Conservation (phyloP, 2,797 vertebrate species). For the Arnoldichthys spilopterus region DNA sequence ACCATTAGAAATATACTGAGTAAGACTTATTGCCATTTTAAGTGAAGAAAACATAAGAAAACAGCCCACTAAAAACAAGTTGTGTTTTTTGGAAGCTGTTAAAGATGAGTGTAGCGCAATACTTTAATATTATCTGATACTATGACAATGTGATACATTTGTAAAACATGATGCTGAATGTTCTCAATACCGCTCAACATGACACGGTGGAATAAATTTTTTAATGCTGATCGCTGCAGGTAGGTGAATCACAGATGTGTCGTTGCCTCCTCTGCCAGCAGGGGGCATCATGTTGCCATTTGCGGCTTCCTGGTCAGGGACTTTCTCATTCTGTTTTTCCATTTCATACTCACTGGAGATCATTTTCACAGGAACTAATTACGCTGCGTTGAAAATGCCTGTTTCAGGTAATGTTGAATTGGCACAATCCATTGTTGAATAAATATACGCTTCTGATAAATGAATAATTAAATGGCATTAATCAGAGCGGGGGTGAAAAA, state of each 20-base stretch:
- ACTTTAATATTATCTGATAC: not conserved
- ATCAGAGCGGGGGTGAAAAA: conserved; percentile 57
- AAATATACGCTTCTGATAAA: conserved; percentile 55
- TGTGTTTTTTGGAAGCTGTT: too few species aligned
- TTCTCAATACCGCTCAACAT: not conserved
- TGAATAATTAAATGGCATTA: conserved; percentile 65
- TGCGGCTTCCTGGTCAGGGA: conserved; percentile 6
- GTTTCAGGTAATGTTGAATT: conserved; percentile 45
- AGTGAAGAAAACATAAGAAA: too few species aligned
- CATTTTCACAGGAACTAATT: conserved; percentile 35
- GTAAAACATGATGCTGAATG: not conserved
- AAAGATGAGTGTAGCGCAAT: too few species aligned
- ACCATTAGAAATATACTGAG: not conserved
- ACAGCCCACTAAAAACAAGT: too few species aligned
- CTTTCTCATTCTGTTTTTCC: not conserved
- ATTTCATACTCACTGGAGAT: conserved; percentile 21
- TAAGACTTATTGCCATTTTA: too few species aligned
- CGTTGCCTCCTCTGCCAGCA: conserved; percentile 45
- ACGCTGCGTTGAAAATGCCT: conserved; percentile 41
- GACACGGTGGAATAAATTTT: too few species aligned
- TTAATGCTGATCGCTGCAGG: not conserved
- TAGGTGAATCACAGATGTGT: not conserved
- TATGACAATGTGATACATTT: not conserved
- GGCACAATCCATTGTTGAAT: conserved; percentile 57
- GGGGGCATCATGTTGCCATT: conserved; percentile 71